phyloP scores from a whole-genome alignment of 2,888 invertebrate species.

The Epirrita christyi region DNA sequence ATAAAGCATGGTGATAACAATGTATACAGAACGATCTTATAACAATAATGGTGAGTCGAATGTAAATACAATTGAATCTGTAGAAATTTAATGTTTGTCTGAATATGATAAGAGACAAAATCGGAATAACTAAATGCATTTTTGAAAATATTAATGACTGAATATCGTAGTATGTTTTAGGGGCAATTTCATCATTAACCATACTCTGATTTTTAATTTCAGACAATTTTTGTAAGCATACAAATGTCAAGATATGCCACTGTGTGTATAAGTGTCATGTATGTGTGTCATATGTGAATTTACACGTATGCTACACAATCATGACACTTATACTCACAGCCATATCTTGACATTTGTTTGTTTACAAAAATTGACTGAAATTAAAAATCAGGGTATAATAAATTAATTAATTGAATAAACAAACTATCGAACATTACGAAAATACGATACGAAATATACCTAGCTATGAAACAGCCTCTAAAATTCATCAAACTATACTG shows the following conservation, averaged over 20 bases:
- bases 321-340: too few relatives aligned
- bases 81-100: background rate
- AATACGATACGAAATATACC: background rate
- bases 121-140: too few relatives aligned
- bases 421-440: background rate
- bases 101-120: too few relatives aligned
- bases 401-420: background rate
- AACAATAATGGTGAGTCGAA: slow-evolving; percentile 6
- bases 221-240: too few relatives aligned
- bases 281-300: too few relatives aligned
- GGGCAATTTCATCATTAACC: background rate
- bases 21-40: background rate
- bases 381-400: too few relatives aligned
- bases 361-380: too few relatives aligned
- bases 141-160: background rate
- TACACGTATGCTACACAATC: too few relatives aligned
- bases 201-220: too few relatives aligned
- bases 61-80: background rate
- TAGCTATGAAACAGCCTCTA: slow-evolving; percentile 1
- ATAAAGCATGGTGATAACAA: slow-evolving; percentile 24
- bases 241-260: too few relatives aligned
- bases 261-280: too few relatives aligned
- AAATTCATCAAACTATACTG: slow-evolving; percentile 7
- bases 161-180: background rate
- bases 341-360: too few relatives aligned